phyloP scores from a whole-genome alignment of 2,888 invertebrate genomes.

The Drosophila picticornis region DNA sequence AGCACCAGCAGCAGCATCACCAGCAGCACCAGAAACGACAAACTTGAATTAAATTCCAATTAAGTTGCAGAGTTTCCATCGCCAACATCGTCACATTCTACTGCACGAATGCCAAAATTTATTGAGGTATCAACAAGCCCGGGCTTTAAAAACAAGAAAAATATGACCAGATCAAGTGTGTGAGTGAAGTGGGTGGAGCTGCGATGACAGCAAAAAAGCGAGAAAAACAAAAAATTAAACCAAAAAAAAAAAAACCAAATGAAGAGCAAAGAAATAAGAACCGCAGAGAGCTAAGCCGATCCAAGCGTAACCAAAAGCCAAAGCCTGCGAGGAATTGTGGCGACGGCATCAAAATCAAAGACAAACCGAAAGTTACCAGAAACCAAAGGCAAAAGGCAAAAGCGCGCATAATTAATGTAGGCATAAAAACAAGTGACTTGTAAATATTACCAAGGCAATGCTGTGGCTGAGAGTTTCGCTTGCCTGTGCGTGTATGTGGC shows the following conservation, averaged over 20 bases:
- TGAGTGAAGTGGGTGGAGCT: conserved; percentile 20
- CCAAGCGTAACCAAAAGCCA: conserved; percentile 57
- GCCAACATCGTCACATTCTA: conserved; percentile 24
- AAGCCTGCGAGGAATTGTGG: conserved; percentile 67
- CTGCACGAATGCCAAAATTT: conserved; percentile 44
- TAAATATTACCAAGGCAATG: conserved; percentile 78
- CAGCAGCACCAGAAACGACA: conserved; percentile 14
- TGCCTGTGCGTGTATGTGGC: conserved; percentile 29
- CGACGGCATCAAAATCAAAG: conserved; percentile 71
- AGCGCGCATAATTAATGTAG: conserved; percentile 81
- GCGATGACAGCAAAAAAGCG: conserved; percentile 38
- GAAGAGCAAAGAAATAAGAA: conserved; percentile 16
- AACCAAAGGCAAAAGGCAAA: conserved; percentile 61
- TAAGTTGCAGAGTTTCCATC: conserved; percentile 35
- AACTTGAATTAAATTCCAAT: conserved; percentile 51
- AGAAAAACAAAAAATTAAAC: conserved; percentile 6
- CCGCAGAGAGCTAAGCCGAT: conserved; percentile 5
- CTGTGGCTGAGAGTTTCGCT: conserved; percentile 45
- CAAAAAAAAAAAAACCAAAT: conserved; percentile 4
- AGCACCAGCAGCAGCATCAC: conserved; percentile 1
- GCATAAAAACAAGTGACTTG: conserved; percentile 82
- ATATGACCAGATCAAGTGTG: conserved; percentile 45
- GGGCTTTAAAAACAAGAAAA: conserved; percentile 50
- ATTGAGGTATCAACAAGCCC: conserved; percentile 39
- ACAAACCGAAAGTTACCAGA: conserved; percentile 65